Conservation (phyloP, 2,888 invertebrate species). For the Eubasilissa splendida region DNA sequence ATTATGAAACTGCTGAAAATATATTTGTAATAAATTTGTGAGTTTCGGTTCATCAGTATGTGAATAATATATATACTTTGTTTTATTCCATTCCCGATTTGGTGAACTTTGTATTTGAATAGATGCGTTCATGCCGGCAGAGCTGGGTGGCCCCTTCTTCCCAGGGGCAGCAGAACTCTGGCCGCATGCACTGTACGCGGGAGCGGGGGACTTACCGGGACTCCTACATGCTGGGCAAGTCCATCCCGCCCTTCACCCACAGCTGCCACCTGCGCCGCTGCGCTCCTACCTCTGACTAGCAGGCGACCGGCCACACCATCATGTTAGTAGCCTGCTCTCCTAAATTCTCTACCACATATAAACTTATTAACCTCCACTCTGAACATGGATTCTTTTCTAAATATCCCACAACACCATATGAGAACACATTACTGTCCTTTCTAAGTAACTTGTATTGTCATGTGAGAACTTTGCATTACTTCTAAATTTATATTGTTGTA, state of each 20-base stretch:
- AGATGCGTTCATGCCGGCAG: conserved; percentile 63
- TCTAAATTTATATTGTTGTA: too few species aligned
- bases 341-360: background rate
- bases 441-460: too few species aligned
- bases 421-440: too few species aligned
- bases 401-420: too few species aligned
- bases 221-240: conserved; percentile 92
- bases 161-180: conserved; percentile 92
- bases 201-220: conserved; percentile 86
- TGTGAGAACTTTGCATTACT: too few species aligned
- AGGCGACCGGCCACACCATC: conserved; percentile 85
- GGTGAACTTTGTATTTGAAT: conserved; percentile 36
- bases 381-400: too few species aligned
- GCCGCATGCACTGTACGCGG: conserved; percentile 88
- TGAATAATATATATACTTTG: background rate
- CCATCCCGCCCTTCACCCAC: conserved; percentile 97
- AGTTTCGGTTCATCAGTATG: too few species aligned
- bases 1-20: too few species aligned
- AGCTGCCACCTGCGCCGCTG: conserved; percentile 95
- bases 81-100: conserved; percentile 21
- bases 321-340: conserved; percentile 68
- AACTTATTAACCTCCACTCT: too few species aligned
- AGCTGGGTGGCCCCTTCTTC: conserved; percentile 96
- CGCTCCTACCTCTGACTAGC: conserved; percentile 98
- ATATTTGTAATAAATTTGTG: too few species aligned